Evolutionary conservation across 2,888 invertebrate species (phyloP).

Genomic region (Ichneumoninae sp.): DNA sequence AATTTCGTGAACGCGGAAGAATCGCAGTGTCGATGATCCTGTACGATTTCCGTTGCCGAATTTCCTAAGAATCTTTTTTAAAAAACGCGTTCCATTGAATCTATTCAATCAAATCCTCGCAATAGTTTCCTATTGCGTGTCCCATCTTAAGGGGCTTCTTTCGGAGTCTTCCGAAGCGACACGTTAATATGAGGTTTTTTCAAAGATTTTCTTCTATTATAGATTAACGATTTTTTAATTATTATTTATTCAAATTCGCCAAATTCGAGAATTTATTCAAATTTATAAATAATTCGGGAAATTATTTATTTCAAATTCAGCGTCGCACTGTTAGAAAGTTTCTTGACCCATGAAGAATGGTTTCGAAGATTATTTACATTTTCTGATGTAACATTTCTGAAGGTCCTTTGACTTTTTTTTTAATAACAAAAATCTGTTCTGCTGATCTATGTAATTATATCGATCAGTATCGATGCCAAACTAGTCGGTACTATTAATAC

Average conservation of each 20-base stretch:
- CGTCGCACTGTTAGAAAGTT: background rate
- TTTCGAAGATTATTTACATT: background rate
- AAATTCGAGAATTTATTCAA: too few relatives aligned
- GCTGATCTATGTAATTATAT: background rate
- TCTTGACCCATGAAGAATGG: background rate
- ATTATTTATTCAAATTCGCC: background rate
- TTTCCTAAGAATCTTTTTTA: background rate
- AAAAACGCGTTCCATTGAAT: too few relatives aligned
- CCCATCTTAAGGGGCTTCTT: background rate
- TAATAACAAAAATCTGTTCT: background rate
- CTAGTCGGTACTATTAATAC: background rate
- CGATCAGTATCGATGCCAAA: background rate
- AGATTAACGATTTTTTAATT: background rate
- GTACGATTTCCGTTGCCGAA: background rate
- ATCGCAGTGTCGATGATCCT: background rate
- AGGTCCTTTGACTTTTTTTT: background rate
- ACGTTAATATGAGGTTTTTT: background rate
- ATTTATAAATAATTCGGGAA: too few relatives aligned
- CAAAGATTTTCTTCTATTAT: background rate
- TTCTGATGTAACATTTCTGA: background rate
- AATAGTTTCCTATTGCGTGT: background rate
- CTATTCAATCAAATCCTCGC: too few relatives aligned
- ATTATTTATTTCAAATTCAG: background rate
- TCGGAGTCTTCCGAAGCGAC: background rate
- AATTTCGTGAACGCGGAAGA: background rate